Percentiles rank a stretch among this genome's conserved stretches.
Evolutionary conservation across 2,113 vertebrate genomes (phyloP).

Genomic region (Clarias magur): DNA sequence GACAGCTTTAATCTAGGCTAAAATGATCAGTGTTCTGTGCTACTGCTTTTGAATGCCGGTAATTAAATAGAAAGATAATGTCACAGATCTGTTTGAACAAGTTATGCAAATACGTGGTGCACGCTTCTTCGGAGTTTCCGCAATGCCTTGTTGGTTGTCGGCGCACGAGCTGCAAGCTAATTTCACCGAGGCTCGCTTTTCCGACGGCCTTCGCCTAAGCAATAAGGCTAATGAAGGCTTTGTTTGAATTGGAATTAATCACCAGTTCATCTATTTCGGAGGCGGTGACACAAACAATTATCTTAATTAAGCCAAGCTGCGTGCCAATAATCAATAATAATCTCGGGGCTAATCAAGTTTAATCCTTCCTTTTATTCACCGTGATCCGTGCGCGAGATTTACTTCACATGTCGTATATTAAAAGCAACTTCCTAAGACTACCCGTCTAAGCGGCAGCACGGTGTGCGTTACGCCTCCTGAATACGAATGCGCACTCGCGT

Average conservation of each 20-base stretch:
- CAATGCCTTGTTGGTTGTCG: constrained; percentile 53
- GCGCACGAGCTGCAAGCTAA: constrained; percentile 44
- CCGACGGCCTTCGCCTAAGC: constrained; percentile 29
- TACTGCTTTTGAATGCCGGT: constrained; percentile 54
- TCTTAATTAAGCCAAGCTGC: constrained; percentile 52
- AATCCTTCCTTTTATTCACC: constrained; percentile 45
- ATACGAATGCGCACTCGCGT: neutral
- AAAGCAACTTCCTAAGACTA: constrained; percentile 34
- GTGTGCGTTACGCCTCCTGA: neutral
- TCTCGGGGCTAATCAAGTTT: constrained; percentile 50
- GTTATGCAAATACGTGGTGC: constrained; percentile 52
- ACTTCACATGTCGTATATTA: constrained; percentile 28
- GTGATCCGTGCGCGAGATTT: constrained; percentile 41
- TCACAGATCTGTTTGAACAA: constrained; percentile 56
- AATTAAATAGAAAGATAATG: constrained; percentile 57
- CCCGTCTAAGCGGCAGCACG: neutral
- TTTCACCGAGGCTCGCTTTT: constrained; percentile 41
- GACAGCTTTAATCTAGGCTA: constrained; percentile 67
- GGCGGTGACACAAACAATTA: constrained; percentile 55
- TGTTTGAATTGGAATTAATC: constrained; percentile 52
- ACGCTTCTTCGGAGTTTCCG: constrained; percentile 31
- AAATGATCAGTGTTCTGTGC: constrained; percentile 56
- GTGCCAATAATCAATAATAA: constrained; percentile 56
- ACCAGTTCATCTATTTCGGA: constrained; percentile 48
- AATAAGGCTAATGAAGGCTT: constrained; percentile 53